phyloP scores from a whole-genome alignment of 2,888 invertebrate species.

The Andrena camellia region DNA sequence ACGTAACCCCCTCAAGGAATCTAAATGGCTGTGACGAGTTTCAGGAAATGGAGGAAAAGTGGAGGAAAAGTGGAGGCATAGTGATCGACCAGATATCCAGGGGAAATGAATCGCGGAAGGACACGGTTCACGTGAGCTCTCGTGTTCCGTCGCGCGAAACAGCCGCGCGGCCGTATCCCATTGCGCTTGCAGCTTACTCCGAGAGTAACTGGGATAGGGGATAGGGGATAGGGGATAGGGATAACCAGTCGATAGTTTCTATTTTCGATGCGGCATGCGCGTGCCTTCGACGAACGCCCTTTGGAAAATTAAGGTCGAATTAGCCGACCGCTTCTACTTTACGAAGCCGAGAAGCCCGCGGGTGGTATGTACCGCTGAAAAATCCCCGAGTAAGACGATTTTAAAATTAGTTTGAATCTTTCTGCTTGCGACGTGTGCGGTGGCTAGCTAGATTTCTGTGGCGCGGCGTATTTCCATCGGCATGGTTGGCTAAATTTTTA shows the following conservation, averaged over 20 bases:
- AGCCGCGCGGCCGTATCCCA: background rate
- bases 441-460: too few species aligned
- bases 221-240: slow-evolving; percentile 13
- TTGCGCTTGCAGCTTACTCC: background rate
- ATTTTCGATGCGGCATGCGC: slow-evolving; percentile 23
- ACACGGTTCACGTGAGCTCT: background rate
- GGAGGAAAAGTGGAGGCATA: too few species aligned
- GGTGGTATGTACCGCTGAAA: background rate
- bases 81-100: slow-evolving; percentile 22
- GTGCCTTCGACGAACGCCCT: slow-evolving; percentile 15
- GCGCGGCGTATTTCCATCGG: background rate
- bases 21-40: slow-evolving; percentile 47
- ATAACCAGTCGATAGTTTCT: slow-evolving; percentile 23
- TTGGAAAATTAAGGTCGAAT: slow-evolving; percentile 43
- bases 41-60: slow-evolving; percentile 48
- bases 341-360: too few species aligned
- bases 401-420: background rate
- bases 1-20: slow-evolving; percentile 28
- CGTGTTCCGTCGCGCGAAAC: background rate
- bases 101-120: slow-evolving; percentile 16
- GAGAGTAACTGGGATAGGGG: slow-evolving; percentile 19
- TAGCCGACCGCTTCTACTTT: slow-evolving; percentile 23
- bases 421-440: too few species aligned
- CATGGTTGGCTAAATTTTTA: slow-evolving; percentile 13
- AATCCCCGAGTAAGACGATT: slow-evolving; percentile 6